A percentile compares a stretch with the other conserved stretches of the same genome.
phyloP scores from a whole-genome alignment of 2,797 vertebrate species.

The Leptodactylus fallax region DNA sequence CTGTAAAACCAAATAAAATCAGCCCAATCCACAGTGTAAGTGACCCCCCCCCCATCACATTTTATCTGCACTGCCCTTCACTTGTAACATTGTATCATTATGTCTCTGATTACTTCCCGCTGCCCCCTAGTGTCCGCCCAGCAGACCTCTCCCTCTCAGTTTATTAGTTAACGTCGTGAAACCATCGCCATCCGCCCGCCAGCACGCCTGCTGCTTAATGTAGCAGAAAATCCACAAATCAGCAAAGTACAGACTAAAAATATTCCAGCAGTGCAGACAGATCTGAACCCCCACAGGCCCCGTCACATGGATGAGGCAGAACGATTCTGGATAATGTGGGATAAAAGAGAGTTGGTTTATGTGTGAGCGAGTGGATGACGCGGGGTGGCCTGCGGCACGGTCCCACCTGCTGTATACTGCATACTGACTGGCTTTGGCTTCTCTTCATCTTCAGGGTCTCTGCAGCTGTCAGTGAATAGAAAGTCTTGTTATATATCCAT shows the following conservation, averaged over 20 bases:
- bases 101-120: background rate
- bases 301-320: background rate
- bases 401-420: background rate
- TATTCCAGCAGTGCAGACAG: background rate
- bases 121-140: conserved; percentile 27
- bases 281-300: background rate
- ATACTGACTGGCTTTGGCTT: no score
- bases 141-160: background rate
- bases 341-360: background rate
- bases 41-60: background rate
- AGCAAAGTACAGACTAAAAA: conserved; percentile 32
- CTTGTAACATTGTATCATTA: background rate
- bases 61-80: background rate
- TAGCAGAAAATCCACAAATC: conserved; percentile 25
- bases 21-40: no score
- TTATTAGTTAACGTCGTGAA: background rate
- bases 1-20: no score
- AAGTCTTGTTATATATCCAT: no score
- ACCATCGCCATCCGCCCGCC: background rate
- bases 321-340: background rate
- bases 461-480: no score
- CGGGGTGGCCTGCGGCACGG: background rate
- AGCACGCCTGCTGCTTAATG: background rate
- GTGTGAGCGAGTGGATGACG: background rate
- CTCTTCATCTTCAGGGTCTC: no score